These are phyloP conservation scores for Aphrocallistes beatrix DNA, from an alignment of 37 sponge, comb jelly and placozoan species.

Conservation along the genomic window DNA sequence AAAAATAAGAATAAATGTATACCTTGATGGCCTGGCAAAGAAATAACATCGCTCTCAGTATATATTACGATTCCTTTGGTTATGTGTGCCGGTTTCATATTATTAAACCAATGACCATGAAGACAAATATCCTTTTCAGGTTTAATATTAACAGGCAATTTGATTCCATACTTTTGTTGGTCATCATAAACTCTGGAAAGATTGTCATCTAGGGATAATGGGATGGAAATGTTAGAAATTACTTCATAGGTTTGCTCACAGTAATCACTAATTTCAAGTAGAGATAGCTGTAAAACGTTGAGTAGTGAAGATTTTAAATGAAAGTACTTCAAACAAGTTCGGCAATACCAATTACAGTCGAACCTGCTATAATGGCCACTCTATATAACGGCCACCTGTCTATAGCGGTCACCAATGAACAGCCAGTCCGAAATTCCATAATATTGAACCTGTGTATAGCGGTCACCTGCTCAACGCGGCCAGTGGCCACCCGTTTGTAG, in stretches of 20 bases:
- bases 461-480: no score
- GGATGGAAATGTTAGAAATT: neutral
- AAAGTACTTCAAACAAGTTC: neutral
- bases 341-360: neutral
- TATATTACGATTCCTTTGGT: neutral
- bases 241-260: neutral
- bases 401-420: no score
- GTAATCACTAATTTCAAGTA: neutral
- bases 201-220: neutral
- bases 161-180: neutral
- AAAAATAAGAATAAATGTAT: neutral
- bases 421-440: no score
- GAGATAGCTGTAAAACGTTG: neutral
- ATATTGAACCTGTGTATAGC: no score
- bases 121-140: neutral
- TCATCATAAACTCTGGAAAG: neutral
- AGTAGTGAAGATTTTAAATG: neutral
- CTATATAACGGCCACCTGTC: neutral
- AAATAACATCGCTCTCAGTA: neutral
- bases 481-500: no score
- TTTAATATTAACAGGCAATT: neutral
- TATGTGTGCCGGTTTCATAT: neutral
- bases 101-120: neutral
- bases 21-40: neutral
- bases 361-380: neutral